Base-by-base conservation (phyloP, 2,888 invertebrate species). In the Encarsia formosa region DNA sequence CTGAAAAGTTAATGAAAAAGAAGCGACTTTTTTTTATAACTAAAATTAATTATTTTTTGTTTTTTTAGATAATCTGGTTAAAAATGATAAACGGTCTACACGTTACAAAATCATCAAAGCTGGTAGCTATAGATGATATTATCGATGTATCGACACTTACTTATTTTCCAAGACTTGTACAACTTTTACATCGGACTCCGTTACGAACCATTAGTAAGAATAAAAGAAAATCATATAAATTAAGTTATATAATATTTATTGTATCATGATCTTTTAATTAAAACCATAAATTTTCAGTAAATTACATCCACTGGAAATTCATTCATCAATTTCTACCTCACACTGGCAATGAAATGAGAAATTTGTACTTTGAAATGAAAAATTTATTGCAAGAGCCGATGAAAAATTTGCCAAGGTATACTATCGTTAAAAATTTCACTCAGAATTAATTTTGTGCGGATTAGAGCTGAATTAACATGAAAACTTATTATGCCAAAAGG, bases 261-360 rank as follows among this genome's bases (percentile, higher is more conserved):
- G n/a, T n/a, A n/a, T n/a, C n/a, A 11, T 26, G 26, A 26, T 11
- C 26, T 8, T 8, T 15, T 16, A 11, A 16, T 8, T 20, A 6
- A 9, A 29, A 41, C 18, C 24, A 31, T 35, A 13, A 32, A 29
- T 37, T 16, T 32, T 40, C n/a, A 52, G 52, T 47, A 6, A 52
- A 52, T 32, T 52, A 38, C 11, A 43, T 52, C 20, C 52, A 52
- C 16, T 52, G 52, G 52, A 31, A 34, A 31, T 52, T 52, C 16
- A 43, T 52, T 11, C 47, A 52, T 26, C 38, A 42, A 18, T 47
- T 43, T 32, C 47, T 52, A 11, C 46, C 41, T 1, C 39, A 50
- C 18, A 50, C 44, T 2, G 44, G 50, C 15, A 45, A 23, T 15
- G 39, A 50, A n/a, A 5, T 50, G 20, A 44, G 44, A 11, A 44